phyloP scores from a whole-genome alignment of 1,140 invertebrate species.

The Drosophila setifemur region DNA sequence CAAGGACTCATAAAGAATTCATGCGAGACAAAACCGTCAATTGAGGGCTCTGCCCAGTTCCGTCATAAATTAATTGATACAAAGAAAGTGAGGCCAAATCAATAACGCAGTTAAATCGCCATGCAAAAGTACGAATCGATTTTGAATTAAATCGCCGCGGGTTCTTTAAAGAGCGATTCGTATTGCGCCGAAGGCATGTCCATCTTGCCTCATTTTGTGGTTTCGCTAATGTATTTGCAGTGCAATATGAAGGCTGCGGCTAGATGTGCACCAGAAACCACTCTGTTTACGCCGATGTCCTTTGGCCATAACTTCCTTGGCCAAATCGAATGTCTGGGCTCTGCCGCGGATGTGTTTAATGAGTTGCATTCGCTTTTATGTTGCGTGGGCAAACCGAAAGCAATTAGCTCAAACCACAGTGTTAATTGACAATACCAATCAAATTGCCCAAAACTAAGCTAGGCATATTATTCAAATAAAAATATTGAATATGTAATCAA shows the following conservation, averaged over 20 bases:
- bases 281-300: slow-evolving; percentile 3
- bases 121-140: slow-evolving; percentile 26
- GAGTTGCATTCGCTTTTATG: slow-evolving; percentile 9
- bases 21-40: background rate
- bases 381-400: background rate
- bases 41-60: background rate
- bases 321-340: slow-evolving; percentile 1
- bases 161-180: slow-evolving; percentile 5
- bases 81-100: slow-evolving; percentile 32
- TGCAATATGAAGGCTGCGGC: slow-evolving; percentile 32
- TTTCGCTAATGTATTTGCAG: slow-evolving; percentile 32
- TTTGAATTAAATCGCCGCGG: slow-evolving; percentile 4
- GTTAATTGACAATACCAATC: background rate
- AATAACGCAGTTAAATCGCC: slow-evolving; percentile 5
- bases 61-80: slow-evolving; percentile 17
- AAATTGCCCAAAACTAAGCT: background rate
- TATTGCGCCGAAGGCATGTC: background rate
- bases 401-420: background rate
- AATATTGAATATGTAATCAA: slow-evolving; percentile 7
- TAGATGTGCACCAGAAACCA: background rate
- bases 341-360: slow-evolving; percentile 19
- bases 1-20: slow-evolving; percentile 28
- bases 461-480: background rate
- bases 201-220: slow-evolving; percentile 24
- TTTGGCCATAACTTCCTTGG: background rate